Evolutionary conservation across 2,797 vertebrate species (phyloP).

Genomic region (Glyptemys insculpta): DNA sequence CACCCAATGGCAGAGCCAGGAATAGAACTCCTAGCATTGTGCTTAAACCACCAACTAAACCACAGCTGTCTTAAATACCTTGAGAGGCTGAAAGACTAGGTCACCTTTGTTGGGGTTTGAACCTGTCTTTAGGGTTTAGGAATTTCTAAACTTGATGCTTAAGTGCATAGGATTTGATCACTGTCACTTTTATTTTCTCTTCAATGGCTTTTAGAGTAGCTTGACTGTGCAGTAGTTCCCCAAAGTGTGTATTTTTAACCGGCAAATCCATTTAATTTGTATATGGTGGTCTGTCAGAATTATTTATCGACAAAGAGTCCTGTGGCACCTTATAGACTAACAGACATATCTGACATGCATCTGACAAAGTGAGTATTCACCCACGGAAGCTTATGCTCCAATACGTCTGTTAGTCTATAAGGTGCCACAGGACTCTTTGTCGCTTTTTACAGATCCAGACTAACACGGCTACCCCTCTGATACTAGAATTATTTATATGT

Average conservation of each 20-base stretch:
- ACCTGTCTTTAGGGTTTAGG: background rate
- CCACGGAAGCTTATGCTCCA: too few relatives aligned
- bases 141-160: background rate
- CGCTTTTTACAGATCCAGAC: too few relatives aligned
- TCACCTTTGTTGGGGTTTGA: background rate
- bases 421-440: too few relatives aligned
- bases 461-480: too few relatives aligned
- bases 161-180: background rate
- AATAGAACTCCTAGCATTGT: background rate
- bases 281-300: background rate
- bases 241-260: background rate
- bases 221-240: conserved; percentile 30
- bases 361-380: too few relatives aligned
- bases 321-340: too few relatives aligned
- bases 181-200: rapidly evolving
- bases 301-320: background rate
- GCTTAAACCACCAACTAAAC: background rate
- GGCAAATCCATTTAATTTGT: background rate
- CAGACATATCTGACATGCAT: too few relatives aligned
- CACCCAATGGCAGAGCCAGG: background rate
- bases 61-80: background rate
- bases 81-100: background rate
- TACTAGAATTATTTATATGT: background rate
- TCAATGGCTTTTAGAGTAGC: background rate
- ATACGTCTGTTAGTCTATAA: too few relatives aligned